Evolutionary conservation across 2,888 invertebrate species (phyloP), one percentile per base, ranked within the genome.

Genomic region (Enchytraeus crypticus): DNA sequence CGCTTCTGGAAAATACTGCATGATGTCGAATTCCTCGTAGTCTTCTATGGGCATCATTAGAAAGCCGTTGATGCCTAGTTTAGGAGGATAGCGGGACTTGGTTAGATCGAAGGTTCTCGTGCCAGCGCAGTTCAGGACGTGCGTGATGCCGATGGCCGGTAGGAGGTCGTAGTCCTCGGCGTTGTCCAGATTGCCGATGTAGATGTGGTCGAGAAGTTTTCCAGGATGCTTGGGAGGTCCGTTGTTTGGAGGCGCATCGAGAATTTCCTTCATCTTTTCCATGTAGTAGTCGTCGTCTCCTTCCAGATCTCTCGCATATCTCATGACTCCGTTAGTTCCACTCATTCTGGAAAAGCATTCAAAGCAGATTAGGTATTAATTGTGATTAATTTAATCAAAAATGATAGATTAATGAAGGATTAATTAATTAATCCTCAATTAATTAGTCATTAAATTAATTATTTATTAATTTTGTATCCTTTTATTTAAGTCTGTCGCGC

Each of bases 41-140:
- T 69, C 69, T 29, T 69, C 67, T 3, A 67, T 67, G 2, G 69
- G 67, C 26, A 69, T 66, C 61, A 63, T 64, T 14, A 66, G 61
- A 43, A 65, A 69, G 26, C 58, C 64, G 5, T 53, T 57, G 45
- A 68, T 54, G 32, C 66, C 65, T n/a, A 59, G 23, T 3, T 54
- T 53, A 11, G 26, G 32, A 5, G 57, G 49, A 51, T 69, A 69
- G 3, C 68, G 69, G 14, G 64, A 64, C 34, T 60, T 57, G 11
- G 53, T 55, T 23, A 66, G 51, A 57, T 67, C 66, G 46, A 64
- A 61, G n/a, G 59, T 62, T 14, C 68, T 56, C 34, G 65, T 62
- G 4, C 66, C 69, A 8, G 66, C 66, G 26, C 61, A 59, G 63
- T 69, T 69, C 21, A 69, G 59, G n/a, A 69, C 68, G 51, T 69